Conservation (phyloP, 2,888 invertebrate genomes). For the Oxyteleia sp. region DNA sequence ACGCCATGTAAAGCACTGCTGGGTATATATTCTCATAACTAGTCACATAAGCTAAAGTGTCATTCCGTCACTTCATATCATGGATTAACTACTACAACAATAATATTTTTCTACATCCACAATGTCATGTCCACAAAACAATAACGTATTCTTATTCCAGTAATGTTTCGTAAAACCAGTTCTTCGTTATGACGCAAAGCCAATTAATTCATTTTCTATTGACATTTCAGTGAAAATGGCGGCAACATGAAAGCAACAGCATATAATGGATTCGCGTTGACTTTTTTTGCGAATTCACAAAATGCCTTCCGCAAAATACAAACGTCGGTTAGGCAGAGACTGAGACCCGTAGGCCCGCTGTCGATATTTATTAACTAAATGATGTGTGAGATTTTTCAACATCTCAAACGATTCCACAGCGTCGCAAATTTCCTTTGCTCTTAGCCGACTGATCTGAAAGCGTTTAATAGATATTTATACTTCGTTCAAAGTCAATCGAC, state of each 20-base stretch:
- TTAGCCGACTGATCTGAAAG: conserved; percentile 76
- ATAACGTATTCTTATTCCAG: too few species aligned
- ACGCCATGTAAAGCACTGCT: conserved; percentile 74
- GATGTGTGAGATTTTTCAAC: conserved; percentile 82
- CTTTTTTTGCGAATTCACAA: conserved; percentile 27
- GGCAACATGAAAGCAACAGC: conserved; percentile 36
- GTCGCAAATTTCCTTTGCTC: conserved; percentile 80
- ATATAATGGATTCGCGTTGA: conserved; percentile 14
- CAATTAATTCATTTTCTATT: conserved; percentile 10
- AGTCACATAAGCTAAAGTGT: conserved; percentile 53
- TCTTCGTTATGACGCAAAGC: too few species aligned
- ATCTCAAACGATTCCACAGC: conserved; percentile 71
- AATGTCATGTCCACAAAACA: too few species aligned
- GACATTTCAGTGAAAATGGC: conserved; percentile 46
- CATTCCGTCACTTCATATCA: conserved; percentile 33
- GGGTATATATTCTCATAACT: conserved; percentile 69
- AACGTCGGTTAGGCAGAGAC: conserved; percentile 31
- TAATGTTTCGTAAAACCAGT: too few species aligned
- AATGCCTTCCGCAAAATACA: conserved; percentile 41
- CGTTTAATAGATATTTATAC: conserved; percentile 45
- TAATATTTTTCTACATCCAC: conserved; percentile 27
- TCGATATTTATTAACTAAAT: conserved; percentile 86
- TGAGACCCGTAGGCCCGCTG: conserved; percentile 66
- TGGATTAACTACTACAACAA: conserved; percentile 17
- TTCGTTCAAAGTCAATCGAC: conserved; percentile 79